Base-by-base conservation (phyloP, 2,113 vertebrate species). In the Hyperoodon ampullatus region DNA sequence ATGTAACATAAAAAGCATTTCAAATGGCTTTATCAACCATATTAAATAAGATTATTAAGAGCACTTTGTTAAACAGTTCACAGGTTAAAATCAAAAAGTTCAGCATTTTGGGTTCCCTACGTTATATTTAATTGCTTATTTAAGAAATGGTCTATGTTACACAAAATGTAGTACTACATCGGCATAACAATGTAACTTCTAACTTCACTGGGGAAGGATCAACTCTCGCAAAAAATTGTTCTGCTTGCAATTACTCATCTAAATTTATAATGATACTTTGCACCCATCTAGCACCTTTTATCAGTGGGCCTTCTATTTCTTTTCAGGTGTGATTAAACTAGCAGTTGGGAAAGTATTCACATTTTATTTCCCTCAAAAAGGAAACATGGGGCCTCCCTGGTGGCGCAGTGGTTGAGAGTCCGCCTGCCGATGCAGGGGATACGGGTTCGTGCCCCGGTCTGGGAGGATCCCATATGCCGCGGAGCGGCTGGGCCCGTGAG, bases 221-320 rank as follows among this genome's bases (percentile, higher is more conserved):
- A 65, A 90, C 44, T 82, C 47, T 23, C 75, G 78, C 81, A 95
- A 60, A 95, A 92, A 88, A 95, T 4, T 88, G 15, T 89, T 47
- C 28, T 91, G 47, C 68, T 91, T 89, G n/a, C 72, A 97, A 70
- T 58, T 95, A 93, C 70, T 93, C 26, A 80, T 95, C 70, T 95
- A 87, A 95, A 81, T 96, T 88, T 97, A 70, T n/a, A 85, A 94
- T 71, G 83, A 81, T 66, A 85, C 78, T 90, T 91, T 95, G n/a
- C 47, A 88, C 47, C 63, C 9, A 24, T 82, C 87, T 75, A 90
- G 53, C 74, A 91, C 72, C 33, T 83, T 88, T 88, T 93, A 93
- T 72, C 71, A 92, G 85, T 86, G 24, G 39, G 44, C 44, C 24
- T 96, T 75, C 65, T 82, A 55, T 88, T 95, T 83, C 83, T 95